Evolutionary conservation across 2,113 vertebrate genomes (phyloP).

Genomic region (Bufo gargarizans): DNA sequence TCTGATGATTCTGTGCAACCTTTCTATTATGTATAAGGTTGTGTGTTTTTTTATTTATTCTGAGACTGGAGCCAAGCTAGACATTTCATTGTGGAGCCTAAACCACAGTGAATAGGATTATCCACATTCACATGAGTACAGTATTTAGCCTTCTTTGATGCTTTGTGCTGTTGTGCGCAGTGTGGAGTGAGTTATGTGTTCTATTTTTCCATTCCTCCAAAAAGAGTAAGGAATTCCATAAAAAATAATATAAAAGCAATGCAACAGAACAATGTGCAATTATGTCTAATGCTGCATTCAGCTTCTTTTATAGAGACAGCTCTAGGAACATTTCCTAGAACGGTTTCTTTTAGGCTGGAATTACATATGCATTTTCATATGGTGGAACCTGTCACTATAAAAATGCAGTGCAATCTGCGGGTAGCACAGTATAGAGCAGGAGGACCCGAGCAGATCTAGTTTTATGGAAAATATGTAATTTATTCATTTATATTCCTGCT

Average conservation of each 20-base stretch:
- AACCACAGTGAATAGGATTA: too few relatives aligned
- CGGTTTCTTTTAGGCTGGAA: neutral
- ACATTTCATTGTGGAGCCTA: neutral
- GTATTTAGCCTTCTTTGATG: neutral
- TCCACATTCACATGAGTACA: neutral
- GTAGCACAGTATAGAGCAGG: too few relatives aligned
- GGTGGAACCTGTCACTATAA: too few relatives aligned
- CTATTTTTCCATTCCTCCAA: too few relatives aligned
- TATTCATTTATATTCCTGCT: too few relatives aligned
- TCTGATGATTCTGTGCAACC: too few relatives aligned
- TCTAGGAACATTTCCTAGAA: neutral
- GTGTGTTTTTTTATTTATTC: neutral
- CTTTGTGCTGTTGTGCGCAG: neutral
- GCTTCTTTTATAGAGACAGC: neutral
- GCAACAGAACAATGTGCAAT: neutral
- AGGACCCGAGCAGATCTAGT: too few relatives aligned
- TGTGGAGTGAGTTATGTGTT: too few relatives aligned
- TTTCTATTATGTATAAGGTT: neutral
- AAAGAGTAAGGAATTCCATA: neutral
- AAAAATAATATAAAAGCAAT: neutral
- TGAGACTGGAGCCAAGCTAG: neutral
- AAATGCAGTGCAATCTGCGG: too few relatives aligned
- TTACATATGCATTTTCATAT: too few relatives aligned
- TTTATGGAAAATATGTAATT: too few relatives aligned
- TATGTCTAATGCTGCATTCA: neutral